Conservation (phyloP, 2,888 invertebrate species). For the Stenoptilia bipunctidactyla region DNA sequence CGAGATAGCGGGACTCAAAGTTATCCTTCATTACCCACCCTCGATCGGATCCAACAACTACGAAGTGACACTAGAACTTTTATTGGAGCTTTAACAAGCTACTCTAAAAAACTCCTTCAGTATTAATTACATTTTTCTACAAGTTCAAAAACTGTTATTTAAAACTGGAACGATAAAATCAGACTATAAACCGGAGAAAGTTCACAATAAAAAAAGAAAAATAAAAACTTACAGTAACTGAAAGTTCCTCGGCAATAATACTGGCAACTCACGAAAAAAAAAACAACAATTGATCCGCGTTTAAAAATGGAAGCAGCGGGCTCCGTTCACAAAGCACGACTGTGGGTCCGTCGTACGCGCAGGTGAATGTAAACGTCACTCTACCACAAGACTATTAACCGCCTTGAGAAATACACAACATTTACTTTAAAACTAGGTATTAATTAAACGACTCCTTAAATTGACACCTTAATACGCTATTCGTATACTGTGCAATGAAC, state of each 20-base stretch:
- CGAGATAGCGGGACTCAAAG: too few species aligned
- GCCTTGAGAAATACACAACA: conserved; percentile 31
- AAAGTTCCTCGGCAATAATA: conserved; percentile 27
- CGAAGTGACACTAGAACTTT: too few species aligned
- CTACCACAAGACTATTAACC: conserved; percentile 44
- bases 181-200: too few species aligned
- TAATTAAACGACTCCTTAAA: conserved; percentile 31
- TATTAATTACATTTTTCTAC: too few species aligned
- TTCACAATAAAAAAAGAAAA: background rate
- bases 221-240: conserved; percentile 10
- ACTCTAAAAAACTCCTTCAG: too few species aligned
- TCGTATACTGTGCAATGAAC: conserved; percentile 54
- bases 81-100: too few species aligned
- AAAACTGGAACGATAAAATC: too few species aligned
- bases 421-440: conserved; percentile 23
- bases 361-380: conserved; percentile 58
- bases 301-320: conserved; percentile 32
- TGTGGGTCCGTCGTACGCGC: conserved; percentile 48
- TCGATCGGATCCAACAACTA: too few species aligned
- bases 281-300: conserved; percentile 24
- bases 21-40: too few species aligned
- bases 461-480: conserved; percentile 35
- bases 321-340: conserved; percentile 42
- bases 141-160: too few species aligned
- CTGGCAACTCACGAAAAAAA: conserved; percentile 38